These are phyloP conservation scores for Pleuronectes platessa DNA, from an alignment of 2,113 vertebrate genomes.

Conservation along the genomic window DNA sequence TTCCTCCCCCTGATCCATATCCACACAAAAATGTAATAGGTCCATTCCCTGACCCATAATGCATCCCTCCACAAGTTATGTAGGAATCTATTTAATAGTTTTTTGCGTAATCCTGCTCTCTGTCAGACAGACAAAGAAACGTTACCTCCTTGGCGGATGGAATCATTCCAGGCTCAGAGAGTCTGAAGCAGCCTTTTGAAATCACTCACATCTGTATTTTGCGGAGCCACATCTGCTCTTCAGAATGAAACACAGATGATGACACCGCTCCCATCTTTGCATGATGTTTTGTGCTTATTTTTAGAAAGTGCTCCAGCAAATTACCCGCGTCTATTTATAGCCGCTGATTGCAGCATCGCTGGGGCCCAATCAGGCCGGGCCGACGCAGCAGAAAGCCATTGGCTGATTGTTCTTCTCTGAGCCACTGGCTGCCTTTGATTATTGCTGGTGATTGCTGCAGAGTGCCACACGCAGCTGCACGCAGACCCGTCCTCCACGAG, in stretches of 20 bases:
- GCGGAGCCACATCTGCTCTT: background rate
- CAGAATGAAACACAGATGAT: background rate
- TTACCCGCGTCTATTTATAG: slow-evolving; percentile 61
- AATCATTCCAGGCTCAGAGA: background rate
- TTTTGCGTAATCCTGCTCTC: too few species aligned
- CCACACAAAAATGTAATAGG: too few species aligned
- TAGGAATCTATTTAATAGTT: too few species aligned
- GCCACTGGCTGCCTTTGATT: slow-evolving; percentile 58
- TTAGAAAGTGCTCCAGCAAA: slow-evolving; percentile 44
- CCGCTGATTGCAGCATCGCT: slow-evolving; percentile 51
- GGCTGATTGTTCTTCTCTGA: slow-evolving; percentile 61
- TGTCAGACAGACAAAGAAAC: too few species aligned
- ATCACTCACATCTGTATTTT: too few species aligned
- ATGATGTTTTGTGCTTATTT: slow-evolving; percentile 41
- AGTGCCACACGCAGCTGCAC: background rate
- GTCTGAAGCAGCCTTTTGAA: background rate
- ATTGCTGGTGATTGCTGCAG: slow-evolving; percentile 45
- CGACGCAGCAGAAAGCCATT: slow-evolving; percentile 16
- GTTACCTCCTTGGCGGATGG: background rate
- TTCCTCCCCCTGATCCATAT: too few species aligned
- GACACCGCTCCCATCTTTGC: slow-evolving; percentile 20
- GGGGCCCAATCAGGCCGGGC: slow-evolving; percentile 48
- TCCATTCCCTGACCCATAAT: too few species aligned
- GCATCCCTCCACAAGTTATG: too few species aligned
- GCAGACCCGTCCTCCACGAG: background rate